Evolutionary conservation across 2,888 invertebrate genomes (phyloP).

Genomic region (Thyatira batis): DNA sequence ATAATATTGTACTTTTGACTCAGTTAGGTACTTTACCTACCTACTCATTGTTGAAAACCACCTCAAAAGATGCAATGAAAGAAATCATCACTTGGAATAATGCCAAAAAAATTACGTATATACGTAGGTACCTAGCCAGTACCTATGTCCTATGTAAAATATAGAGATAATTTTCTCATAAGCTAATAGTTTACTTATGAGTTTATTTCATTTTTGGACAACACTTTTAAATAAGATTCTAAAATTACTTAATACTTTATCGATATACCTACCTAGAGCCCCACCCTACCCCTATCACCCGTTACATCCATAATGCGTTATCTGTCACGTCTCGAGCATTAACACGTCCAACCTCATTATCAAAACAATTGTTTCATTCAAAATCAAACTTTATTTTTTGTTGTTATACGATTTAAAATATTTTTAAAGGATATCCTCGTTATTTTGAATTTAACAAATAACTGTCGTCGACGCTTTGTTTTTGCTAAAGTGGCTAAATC

Average conservation of each 20-base stretch:
- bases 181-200: too few species aligned
- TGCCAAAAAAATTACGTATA: too few species aligned
- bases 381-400: not conserved
- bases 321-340: conserved; percentile 68
- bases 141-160: too few species aligned
- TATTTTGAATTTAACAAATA: conserved; percentile 9
- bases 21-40: too few species aligned
- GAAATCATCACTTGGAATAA: too few species aligned
- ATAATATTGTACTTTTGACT: too few species aligned
- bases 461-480: conserved; percentile 28
- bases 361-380: conserved; percentile 37
- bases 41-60: too few species aligned
- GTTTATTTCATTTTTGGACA: too few species aligned
- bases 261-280: conserved; percentile 16
- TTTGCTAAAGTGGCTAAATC: conserved; percentile 13
- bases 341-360: conserved; percentile 73
- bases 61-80: too few species aligned
- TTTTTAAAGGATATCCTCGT: not conserved
- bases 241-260: conserved; percentile 18
- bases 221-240: too few species aligned
- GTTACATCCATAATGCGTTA: conserved; percentile 57
- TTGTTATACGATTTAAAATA: not conserved
- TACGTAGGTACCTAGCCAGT: too few species aligned
- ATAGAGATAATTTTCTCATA: too few species aligned
- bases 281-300: conserved; percentile 43